phyloP scores from a whole-genome alignment of 2,113 vertebrate species.

The Cyphomyrus plagiostoma region DNA sequence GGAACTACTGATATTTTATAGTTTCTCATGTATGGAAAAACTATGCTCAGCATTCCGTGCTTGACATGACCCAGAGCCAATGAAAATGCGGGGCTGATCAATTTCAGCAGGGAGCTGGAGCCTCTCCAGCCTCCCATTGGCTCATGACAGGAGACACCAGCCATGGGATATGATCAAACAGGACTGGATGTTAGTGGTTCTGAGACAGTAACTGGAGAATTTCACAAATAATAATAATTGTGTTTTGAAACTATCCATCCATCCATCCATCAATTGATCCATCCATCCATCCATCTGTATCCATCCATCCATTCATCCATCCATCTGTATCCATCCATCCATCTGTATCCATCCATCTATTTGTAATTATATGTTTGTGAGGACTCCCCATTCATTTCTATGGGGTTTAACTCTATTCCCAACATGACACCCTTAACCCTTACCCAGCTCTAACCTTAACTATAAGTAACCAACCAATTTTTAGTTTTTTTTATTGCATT shows the following conservation, averaged over 20 bases:
- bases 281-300: neutral
- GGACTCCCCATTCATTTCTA: too few relatives aligned
- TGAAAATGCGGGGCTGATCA: neutral
- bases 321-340: neutral
- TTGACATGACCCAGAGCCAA: neutral
- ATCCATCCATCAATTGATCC: neutral
- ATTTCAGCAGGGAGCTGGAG: neutral
- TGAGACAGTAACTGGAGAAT: neutral
- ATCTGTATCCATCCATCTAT: neutral
- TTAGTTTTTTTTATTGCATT: too few relatives aligned
- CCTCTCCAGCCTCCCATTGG: neutral
- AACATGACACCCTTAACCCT: too few relatives aligned
- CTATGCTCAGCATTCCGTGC: neutral
- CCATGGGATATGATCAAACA: neutral
- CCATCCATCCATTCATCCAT: neutral
- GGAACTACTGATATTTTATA: neutral
- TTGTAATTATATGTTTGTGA: too few relatives aligned
- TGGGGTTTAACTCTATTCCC: too few relatives aligned
- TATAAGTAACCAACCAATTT: too few relatives aligned
- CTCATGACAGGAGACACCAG: neutral
- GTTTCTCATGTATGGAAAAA: neutral
- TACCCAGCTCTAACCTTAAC: too few relatives aligned
- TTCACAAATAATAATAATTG: neutral
- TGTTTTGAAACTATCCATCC: neutral
- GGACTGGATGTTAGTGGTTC: neutral